phyloP scores from a whole-genome alignment of 2,113 vertebrate species.

The Ploceus nigricollis region DNA sequence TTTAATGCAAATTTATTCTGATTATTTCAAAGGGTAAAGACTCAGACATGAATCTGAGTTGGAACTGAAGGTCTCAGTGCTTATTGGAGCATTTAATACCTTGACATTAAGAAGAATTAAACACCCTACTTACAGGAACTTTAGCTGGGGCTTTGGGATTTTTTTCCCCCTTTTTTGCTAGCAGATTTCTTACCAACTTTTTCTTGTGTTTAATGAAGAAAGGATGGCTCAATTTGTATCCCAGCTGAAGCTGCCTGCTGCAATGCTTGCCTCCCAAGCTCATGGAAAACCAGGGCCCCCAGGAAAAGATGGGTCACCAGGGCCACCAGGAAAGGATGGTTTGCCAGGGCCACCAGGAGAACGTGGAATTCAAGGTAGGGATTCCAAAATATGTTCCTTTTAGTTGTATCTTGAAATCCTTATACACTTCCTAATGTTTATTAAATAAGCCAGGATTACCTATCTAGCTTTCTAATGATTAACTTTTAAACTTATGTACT shows the following conservation, averaged over 20 bases:
- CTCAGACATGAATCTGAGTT: background rate
- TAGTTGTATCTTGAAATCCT: background rate
- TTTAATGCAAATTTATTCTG: background rate
- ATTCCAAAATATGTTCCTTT: background rate
- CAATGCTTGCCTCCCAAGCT: conserved; percentile 85
- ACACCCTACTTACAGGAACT: background rate
- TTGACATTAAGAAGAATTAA: background rate
- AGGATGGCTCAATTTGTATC: conserved; percentile 77
- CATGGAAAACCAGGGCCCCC: conserved; percentile 87
- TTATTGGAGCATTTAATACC: background rate
- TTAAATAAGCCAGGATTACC: conserved; percentile 32
- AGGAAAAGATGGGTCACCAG: conserved; percentile 88
- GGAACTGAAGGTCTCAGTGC: background rate
- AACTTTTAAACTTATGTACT: conserved; percentile 56
- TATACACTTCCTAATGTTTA: conserved; percentile 26
- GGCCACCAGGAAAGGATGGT: conserved; percentile 88
- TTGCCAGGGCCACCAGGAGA: conserved; percentile 88
- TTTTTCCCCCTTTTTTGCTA: background rate
- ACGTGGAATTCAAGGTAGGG: conserved; percentile 89
- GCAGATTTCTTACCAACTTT: background rate
- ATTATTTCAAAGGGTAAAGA: background rate
- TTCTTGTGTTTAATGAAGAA: conserved; percentile 66
- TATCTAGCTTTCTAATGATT: conserved; percentile 58
- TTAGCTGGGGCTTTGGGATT: background rate
- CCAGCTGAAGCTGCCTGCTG: conserved; percentile 85